Evolutionary conservation across 30 jellyfish, hydroid and myxozoan species (phyloP).

Genomic region (Sanderia malayensis): DNA sequence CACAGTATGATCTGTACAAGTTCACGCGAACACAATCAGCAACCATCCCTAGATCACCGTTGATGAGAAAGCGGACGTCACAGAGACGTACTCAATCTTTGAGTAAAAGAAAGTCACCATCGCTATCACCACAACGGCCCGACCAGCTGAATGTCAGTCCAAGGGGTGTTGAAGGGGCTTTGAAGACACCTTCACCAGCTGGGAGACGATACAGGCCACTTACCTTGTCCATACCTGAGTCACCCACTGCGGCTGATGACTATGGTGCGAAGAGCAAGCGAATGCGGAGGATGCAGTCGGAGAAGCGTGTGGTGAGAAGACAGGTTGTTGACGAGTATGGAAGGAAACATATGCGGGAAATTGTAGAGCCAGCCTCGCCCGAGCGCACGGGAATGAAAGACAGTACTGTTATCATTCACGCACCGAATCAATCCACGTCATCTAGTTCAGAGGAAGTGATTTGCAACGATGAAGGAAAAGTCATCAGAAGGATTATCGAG

Average conservation of each 20-base stretch:
- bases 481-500: slow-evolving; percentile 67
- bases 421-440: slow-evolving; percentile 72
- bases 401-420: slow-evolving; percentile 65
- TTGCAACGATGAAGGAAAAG: slow-evolving; percentile 71
- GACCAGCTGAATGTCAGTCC: slow-evolving; percentile 14
- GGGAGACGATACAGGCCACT: slow-evolving; percentile 39
- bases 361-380: slow-evolving; percentile 63
- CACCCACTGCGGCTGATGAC: slow-evolving; percentile 13
- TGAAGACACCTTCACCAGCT: slow-evolving; percentile 18
- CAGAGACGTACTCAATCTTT: slow-evolving; percentile 31
- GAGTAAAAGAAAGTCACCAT: not conserved
- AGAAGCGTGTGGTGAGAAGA: slow-evolving; percentile 61
- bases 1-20: slow-evolving; percentile 40
- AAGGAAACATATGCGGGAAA: slow-evolving; percentile 65
- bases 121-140: not conserved
- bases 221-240: slow-evolving; percentile 29
- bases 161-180: not conserved
- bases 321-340: slow-evolving; percentile 80
- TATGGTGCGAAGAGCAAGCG: slow-evolving; percentile 26
- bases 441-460: slow-evolving; percentile 80
- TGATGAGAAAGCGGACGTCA: slow-evolving; percentile 23
- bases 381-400: slow-evolving; percentile 50
- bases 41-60: slow-evolving; percentile 53
- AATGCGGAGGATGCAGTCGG: slow-evolving; percentile 64
- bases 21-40: slow-evolving; percentile 46